Evolutionary conservation across 2,113 vertebrate genomes (phyloP), one percentile per base, ranked within the genome.

Genomic region (Ovis canadensis): DNA sequence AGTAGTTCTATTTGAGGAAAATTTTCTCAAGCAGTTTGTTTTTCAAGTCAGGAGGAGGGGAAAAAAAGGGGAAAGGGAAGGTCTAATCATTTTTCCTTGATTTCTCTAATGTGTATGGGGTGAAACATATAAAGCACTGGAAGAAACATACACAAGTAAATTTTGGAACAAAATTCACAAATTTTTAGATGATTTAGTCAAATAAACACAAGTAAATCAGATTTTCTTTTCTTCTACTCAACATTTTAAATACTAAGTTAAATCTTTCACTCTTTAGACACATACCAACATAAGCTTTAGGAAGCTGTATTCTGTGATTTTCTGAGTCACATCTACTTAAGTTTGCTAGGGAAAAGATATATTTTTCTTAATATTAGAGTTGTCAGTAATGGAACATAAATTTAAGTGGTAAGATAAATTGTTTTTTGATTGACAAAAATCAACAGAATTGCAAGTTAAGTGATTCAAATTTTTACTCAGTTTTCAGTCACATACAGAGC

Each of bases 281-380:
- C 5, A 36, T 0, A 36, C 67, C 36, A n/a, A 8, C 25, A 85
- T 3, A 92, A 86, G 3, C 31, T 93, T 78, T 13, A 48, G 12
- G 57, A 83, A 93, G 55, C 16, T 62, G 9, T 88, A 92, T 95
- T 57, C 14, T 82, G n/a, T 88, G 71, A 90, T 84, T 12, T 57
- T 92, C 23, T 77, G 55, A 87, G 50, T 43, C 40, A 90, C 9
- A 81, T 9, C 55, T 45, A 95, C 48, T 89, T 60, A 77, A 29
- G 2, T 82, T 94, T 96, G 29, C 57, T 96, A 71, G 71, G 59
- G 84, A 93, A 97, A 80, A 64, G 36, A 85, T 40, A 36, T 6
- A 45, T 52, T 92, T 81, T 90, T 82, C 36, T 88, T 90, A 88
- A 52, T 82, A 95, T 90, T 60, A 67, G 43, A 43, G 15, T 5